These are phyloP conservation scores for Apodemia hepburni DNA, from an alignment of 2,888 invertebrate species.

Conservation along the genomic window DNA sequence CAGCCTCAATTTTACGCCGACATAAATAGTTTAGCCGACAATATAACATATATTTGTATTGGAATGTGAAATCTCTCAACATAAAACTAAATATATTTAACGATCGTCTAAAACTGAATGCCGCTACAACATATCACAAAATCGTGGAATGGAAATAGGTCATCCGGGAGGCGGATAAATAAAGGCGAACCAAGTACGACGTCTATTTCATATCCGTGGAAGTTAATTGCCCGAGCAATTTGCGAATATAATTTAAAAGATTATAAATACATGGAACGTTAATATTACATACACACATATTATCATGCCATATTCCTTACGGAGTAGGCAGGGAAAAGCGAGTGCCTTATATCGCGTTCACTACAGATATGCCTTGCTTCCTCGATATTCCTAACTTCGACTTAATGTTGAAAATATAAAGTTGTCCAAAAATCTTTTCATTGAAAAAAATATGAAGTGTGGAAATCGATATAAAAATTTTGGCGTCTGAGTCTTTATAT, in stretches of 20 bases:
- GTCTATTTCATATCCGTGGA: conserved; percentile 35
- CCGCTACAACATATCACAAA: conserved; percentile 43
- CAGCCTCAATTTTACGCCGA: background rate
- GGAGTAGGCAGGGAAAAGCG: no score
- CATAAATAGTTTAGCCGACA: conserved; percentile 7
- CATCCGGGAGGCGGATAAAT: conserved; percentile 46
- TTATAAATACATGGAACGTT: background rate
- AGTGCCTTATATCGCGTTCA: no score
- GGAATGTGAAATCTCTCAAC: conserved; percentile 9
- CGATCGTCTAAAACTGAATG: conserved; percentile 34
- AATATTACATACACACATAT: no score
- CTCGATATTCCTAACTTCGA: no score
- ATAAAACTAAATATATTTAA: conserved; percentile 16
- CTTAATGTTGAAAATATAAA: no score
- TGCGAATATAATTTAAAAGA: background rate
- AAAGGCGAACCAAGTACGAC: conserved; percentile 29
- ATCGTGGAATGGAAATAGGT: conserved; percentile 49
- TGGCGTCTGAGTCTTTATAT: no score
- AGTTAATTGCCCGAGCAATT: conserved; percentile 3
- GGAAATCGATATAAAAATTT: no score
- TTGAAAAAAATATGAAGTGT: no score
- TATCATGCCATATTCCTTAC: no score
- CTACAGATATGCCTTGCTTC: no score
- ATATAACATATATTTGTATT: conserved; percentile 5
- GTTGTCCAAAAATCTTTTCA: no score